Conservation (phyloP, 1,140 invertebrate species). For the Drosophila grimshawi region DNA sequence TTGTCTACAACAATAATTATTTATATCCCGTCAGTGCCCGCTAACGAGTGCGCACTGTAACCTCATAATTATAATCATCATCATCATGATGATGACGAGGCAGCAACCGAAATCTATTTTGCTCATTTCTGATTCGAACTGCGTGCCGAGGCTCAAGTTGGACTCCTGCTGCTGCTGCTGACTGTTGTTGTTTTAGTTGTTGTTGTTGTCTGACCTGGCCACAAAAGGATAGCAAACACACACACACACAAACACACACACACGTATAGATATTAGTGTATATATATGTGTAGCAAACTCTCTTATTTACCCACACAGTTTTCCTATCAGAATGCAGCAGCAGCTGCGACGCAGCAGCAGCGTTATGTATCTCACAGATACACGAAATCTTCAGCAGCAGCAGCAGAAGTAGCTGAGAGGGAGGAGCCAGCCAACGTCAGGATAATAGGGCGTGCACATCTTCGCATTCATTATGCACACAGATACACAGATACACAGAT, state of each 20-base stretch:
- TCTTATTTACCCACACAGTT: conserved; percentile 52
- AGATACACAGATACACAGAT: conserved; percentile 34
- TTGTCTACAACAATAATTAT: too few species aligned
- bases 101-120: neutral
- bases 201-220: conserved; percentile 53
- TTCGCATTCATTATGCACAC: conserved; percentile 82
- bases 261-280: conserved; percentile 1
- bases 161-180: conserved; percentile 24
- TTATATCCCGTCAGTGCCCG: neutral
- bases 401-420: conserved; percentile 41
- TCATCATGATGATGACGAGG: conserved; percentile 10
- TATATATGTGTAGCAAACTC: conserved; percentile 1
- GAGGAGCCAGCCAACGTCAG: conserved; percentile 72
- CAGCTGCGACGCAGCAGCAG: conserved; percentile 15
- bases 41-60: neutral
- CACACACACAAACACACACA: conserved; percentile 37
- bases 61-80: conserved; percentile 56
- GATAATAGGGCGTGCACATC: conserved; percentile 83
- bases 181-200: conserved; percentile 10
- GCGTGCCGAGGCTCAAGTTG: conserved; percentile 23
- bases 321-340: conserved; percentile 76
- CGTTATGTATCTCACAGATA: conserved; percentile 74
- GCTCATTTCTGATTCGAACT: conserved; percentile 42
- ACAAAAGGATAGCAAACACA: conserved; percentile 56
- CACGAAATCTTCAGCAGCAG: conserved; percentile 31